These are phyloP conservation scores for Chaitophorus viminalis DNA, from an alignment of 2,888 invertebrate genomes.

Conservation along the genomic window DNA sequence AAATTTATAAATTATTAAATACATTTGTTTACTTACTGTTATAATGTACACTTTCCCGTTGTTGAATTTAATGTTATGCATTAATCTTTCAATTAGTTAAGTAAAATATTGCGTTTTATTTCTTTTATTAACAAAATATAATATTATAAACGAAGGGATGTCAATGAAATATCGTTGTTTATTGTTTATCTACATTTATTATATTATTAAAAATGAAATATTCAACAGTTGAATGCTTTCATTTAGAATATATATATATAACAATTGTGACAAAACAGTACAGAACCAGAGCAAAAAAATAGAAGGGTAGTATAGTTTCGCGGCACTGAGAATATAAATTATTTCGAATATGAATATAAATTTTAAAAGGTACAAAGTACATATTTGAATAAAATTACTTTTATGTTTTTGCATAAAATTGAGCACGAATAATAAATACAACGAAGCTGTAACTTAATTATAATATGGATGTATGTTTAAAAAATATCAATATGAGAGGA, in stretches of 20 bases:
- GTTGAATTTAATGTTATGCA: too few relatives aligned
- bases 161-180: background rate
- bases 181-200: background rate
- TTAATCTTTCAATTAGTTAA: background rate
- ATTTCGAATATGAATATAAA: background rate
- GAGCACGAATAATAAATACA: background rate
- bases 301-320: background rate
- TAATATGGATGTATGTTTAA: background rate
- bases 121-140: background rate
- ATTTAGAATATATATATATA: too few relatives aligned
- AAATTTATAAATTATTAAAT: too few relatives aligned
- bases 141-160: background rate
- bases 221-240: too few relatives aligned
- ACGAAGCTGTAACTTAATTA: background rate
- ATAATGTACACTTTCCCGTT: too few relatives aligned
- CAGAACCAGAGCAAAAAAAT: background rate
- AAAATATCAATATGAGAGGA: background rate
- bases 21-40: too few relatives aligned
- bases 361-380: slow-evolving; percentile 5
- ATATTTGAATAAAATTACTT: slow-evolving; percentile 31
- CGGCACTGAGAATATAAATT: background rate
- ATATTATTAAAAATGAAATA: background rate
- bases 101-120: background rate
- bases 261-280: background rate
- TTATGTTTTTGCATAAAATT: slow-evolving; percentile 14